Evolutionary conservation across 2,888 invertebrate genomes (phyloP).

Genomic region (Drosophila koepferae): DNA sequence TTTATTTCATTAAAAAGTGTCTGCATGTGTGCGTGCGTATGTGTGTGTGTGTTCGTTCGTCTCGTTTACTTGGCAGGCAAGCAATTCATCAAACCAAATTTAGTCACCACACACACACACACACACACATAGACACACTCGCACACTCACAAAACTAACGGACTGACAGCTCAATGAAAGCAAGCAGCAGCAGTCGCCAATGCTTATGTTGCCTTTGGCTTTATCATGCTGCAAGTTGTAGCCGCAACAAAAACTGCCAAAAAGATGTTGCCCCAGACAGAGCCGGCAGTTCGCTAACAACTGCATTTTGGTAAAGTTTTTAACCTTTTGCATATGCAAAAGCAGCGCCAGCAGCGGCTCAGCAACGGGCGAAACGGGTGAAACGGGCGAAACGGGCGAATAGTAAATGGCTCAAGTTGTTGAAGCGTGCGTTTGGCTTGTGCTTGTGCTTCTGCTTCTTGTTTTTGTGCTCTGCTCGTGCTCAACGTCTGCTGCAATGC

Average conservation of each 20-base stretch:
- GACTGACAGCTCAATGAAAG: conserved; percentile 67
- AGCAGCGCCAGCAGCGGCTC: conserved; percentile 22
- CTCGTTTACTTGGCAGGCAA: conserved; percentile 73
- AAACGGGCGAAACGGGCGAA: conserved; percentile 19
- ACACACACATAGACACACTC: background rate
- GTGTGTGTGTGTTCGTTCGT: conserved; percentile 42
- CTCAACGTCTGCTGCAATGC: conserved; percentile 37
- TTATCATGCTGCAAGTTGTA: conserved; percentile 64
- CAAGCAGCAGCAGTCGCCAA: conserved; percentile 54
- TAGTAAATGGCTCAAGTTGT: conserved; percentile 57
- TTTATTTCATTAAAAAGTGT: conserved; percentile 80
- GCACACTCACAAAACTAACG: conserved; percentile 42
- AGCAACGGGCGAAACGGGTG: conserved; percentile 5
- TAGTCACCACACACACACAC: conserved; percentile 56
- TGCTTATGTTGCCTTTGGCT: conserved; percentile 60
- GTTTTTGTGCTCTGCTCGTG: conserved; percentile 19
- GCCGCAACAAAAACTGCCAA: conserved; percentile 60
- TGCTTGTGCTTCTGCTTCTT: conserved; percentile 26
- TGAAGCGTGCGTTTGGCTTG: conserved; percentile 49
- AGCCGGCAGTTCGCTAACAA: conserved; percentile 30
- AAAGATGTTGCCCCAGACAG: conserved; percentile 43
- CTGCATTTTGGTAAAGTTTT: conserved; percentile 64
- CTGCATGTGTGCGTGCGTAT: conserved; percentile 36
- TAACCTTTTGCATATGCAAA: conserved; percentile 74
- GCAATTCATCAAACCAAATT: conserved; percentile 79